Evolutionary conservation across 2,797 vertebrate species (phyloP).

Genomic region (Neostethus bicornis): DNA sequence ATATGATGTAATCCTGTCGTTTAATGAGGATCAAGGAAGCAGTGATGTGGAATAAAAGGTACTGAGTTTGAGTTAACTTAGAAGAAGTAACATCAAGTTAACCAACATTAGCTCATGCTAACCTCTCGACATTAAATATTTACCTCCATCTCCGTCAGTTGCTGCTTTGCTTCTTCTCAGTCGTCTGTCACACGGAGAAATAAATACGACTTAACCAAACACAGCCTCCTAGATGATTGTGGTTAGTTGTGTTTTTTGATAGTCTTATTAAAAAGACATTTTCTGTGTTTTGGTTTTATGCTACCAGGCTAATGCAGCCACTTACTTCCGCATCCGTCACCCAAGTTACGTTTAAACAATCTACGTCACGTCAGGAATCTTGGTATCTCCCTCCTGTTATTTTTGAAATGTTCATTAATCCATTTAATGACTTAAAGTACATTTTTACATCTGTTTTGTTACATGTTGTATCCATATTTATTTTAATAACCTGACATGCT

Average conservation of each 20-base stretch:
- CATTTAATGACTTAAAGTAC: no score
- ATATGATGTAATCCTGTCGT: background rate
- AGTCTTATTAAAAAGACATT: conserved; percentile 21
- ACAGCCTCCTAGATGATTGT: background rate
- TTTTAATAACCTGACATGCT: no score
- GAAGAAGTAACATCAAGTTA: background rate
- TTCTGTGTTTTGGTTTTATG: conserved; percentile 55
- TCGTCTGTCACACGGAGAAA: conserved; percentile 9
- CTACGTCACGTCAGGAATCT: conserved; percentile 30
- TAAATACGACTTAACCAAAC: background rate
- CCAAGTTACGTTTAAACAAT: conserved; percentile 41
- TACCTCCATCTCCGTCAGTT: conserved; percentile 73
- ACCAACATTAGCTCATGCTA: conserved; percentile 49
- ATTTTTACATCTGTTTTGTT: no score
- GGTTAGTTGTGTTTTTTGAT: background rate
- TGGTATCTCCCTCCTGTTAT: no score
- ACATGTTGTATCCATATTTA: no score
- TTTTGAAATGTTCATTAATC: no score
- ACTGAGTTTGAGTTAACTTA: background rate
- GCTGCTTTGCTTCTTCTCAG: conserved; percentile 15
- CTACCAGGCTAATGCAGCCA: conserved; percentile 11
- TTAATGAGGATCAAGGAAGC: background rate
- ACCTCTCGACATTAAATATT: conserved; percentile 35
- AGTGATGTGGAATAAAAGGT: no score
- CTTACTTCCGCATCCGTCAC: conserved; percentile 75